Percentiles rank a stretch among this genome's conserved stretches.
These are phyloP conservation scores for Melanostigma gelatinosum DNA, from an alignment of 2,113 vertebrate species.

Conservation along the genomic window DNA sequence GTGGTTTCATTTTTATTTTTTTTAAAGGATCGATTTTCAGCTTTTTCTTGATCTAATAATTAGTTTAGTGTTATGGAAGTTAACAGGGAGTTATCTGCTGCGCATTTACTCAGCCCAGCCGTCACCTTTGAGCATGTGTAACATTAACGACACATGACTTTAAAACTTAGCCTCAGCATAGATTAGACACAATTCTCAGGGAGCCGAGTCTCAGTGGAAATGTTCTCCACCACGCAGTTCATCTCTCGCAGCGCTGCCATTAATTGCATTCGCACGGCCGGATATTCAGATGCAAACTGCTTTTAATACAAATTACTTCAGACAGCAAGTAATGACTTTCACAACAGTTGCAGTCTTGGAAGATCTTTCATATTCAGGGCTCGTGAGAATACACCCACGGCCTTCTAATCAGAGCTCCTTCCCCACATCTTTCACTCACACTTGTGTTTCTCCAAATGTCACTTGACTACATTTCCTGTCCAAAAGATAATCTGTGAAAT, in stretches of 20 bases:
- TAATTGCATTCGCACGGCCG: slow-evolving; percentile 74
- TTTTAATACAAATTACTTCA: slow-evolving; percentile 81
- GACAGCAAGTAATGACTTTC: slow-evolving; percentile 77
- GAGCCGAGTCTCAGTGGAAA: slow-evolving; percentile 59
- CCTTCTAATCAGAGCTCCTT: slow-evolving; percentile 68
- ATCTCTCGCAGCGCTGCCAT: slow-evolving; percentile 74
- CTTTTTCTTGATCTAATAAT: slow-evolving; percentile 45
- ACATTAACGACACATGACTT: slow-evolving; percentile 70
- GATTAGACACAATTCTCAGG: slow-evolving; percentile 53
- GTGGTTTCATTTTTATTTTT: background rate
- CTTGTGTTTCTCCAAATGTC: slow-evolving; percentile 64
- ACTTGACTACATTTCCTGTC: slow-evolving; percentile 40
- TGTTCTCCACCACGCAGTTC: slow-evolving; percentile 60
- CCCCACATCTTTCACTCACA: slow-evolving; percentile 31
- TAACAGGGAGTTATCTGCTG: slow-evolving; percentile 62
- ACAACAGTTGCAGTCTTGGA: slow-evolving; percentile 60
- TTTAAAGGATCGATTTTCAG: slow-evolving; percentile 20
- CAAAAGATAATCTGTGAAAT: slow-evolving; percentile 49
- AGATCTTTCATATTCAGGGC: slow-evolving; percentile 67
- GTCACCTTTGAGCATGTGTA: slow-evolving; percentile 65
- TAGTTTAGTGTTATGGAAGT: slow-evolving; percentile 41
- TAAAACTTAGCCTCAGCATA: slow-evolving; percentile 59
- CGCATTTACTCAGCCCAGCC: slow-evolving; percentile 49
- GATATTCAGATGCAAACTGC: slow-evolving; percentile 72
- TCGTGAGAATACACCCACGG: slow-evolving; percentile 65